Conservation (phyloP, 1,140 invertebrate genomes). For the Platyscapa corneri region DNA sequence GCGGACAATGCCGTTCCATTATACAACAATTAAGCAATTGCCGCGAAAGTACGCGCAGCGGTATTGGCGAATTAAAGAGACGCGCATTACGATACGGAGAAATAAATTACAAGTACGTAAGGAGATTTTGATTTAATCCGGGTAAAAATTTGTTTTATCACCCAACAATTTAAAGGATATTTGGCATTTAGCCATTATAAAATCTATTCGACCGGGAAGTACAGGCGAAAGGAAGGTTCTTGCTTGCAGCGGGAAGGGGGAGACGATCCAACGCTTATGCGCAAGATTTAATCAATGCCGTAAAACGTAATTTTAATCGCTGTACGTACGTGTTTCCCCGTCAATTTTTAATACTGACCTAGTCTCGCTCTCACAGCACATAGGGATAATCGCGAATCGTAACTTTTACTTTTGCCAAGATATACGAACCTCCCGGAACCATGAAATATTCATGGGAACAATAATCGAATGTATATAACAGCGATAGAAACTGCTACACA, state of each 20-base stretch:
- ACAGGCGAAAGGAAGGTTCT: neutral
- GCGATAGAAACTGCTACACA: constrained; percentile 42
- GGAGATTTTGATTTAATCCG: neutral
- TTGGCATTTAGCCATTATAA: neutral
- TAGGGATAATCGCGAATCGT: constrained; percentile 38
- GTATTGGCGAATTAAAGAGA: too few relatives aligned
- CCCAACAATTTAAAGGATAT: neutral
- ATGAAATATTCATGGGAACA: constrained; percentile 53
- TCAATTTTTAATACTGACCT: constrained; percentile 52
- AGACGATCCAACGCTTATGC: constrained; percentile 34
- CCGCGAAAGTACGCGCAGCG: neutral
- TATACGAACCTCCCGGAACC: constrained; percentile 38
- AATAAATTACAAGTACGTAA: neutral
- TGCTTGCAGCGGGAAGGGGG: neutral
- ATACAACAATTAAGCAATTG: too few relatives aligned
- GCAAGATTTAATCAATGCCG: constrained; percentile 47
- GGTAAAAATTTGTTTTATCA: neutral
- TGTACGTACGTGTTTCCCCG: neutral
- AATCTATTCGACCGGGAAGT: constrained; percentile 8
- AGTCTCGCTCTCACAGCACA: constrained; percentile 38
- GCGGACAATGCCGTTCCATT: neutral
- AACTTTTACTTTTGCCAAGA: constrained; percentile 52
- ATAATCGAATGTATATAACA: constrained; percentile 54
- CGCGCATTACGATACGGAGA: too few relatives aligned
- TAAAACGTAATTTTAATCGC: constrained; percentile 53